A percentile compares a stretch with the other conserved stretches of the same genome.
These are phyloP conservation scores for Agrotis segetum DNA, from an alignment of 2,888 invertebrate species.

Conservation along the genomic window DNA sequence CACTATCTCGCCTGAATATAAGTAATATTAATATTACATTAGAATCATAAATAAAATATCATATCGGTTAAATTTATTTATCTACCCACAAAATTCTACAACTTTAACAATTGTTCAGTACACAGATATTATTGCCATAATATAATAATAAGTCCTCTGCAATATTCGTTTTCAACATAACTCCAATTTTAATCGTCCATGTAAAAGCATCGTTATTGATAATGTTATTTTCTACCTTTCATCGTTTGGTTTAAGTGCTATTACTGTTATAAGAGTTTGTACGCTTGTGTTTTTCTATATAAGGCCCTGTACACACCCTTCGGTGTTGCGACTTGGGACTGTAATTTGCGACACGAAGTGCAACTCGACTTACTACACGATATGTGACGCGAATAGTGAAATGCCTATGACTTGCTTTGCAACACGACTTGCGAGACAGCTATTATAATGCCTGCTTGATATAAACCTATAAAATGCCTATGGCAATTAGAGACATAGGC, in stretches of 20 bases:
- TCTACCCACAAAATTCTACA: background rate
- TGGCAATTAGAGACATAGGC: too few relatives aligned
- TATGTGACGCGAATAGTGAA: too few relatives aligned
- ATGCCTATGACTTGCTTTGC: too few relatives aligned
- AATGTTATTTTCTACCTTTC: constrained; percentile 14
- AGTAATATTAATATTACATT: too few relatives aligned
- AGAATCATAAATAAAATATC: too few relatives aligned
- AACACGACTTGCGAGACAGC: too few relatives aligned
- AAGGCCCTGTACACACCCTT: background rate
- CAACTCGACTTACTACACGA: too few relatives aligned
- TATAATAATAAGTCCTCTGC: background rate
- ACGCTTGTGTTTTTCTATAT: constrained; percentile 18
- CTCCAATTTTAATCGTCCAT: constrained; percentile 24
- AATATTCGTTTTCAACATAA: background rate
- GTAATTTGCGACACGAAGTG: too few relatives aligned
- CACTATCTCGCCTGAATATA: too few relatives aligned
- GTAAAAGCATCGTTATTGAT: constrained; percentile 4
- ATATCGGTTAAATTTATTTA: too few relatives aligned
- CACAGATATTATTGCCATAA: background rate
- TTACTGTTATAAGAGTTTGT: constrained; percentile 13
- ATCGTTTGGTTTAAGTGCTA: constrained; percentile 17
- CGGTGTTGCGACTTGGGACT: background rate
- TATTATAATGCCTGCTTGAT: too few relatives aligned
- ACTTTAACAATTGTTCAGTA: background rate
- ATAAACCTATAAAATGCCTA: too few relatives aligned